Conservation (phyloP, 37 sponge, comb jelly and placozoan species). For the Cliona cf. orientalis region DNA sequence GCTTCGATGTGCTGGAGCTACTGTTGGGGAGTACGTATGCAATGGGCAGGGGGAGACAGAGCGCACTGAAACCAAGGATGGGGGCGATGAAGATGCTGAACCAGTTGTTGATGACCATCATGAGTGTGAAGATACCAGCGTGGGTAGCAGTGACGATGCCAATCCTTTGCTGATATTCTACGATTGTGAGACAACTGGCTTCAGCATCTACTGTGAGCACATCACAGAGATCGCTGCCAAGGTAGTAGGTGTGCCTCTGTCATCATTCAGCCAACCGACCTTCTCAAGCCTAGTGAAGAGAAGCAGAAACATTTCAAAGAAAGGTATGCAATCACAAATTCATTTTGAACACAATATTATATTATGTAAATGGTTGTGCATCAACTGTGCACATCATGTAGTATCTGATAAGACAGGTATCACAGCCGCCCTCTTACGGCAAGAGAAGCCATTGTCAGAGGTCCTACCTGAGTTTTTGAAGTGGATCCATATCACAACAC, state of each 20-base stretch:
- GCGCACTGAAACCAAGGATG: not conserved
- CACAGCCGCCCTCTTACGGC: conserved; percentile 12
- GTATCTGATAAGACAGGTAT: conserved; percentile 9
- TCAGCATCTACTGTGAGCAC: conserved; percentile 31
- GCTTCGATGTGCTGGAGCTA: not conserved
- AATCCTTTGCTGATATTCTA: conserved; percentile 40
- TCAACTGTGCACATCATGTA: no score
- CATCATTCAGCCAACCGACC: conserved; percentile 12
- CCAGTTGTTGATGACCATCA: no score
- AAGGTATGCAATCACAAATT: no score
- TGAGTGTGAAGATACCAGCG: not conserved
- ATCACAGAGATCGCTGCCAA: conserved; percentile 50
- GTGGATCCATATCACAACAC: no score
- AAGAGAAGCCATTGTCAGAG: conserved; percentile 8
- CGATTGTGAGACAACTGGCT: conserved; percentile 50
- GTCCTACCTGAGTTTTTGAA: no score
- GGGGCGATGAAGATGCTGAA: no score
- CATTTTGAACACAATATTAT: no score
- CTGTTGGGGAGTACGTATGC: conserved; percentile 25
- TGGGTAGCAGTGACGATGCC: not conserved
- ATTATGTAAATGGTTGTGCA: no score
- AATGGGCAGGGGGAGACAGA: conserved; percentile 12
- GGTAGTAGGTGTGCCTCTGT: conserved; percentile 19
- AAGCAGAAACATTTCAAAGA: conserved; percentile 3
- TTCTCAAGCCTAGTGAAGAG: conserved; percentile 38